These are phyloP conservation scores for Dasypolia templi DNA, from an alignment of 2,888 invertebrate genomes.

Conservation along the genomic window DNA sequence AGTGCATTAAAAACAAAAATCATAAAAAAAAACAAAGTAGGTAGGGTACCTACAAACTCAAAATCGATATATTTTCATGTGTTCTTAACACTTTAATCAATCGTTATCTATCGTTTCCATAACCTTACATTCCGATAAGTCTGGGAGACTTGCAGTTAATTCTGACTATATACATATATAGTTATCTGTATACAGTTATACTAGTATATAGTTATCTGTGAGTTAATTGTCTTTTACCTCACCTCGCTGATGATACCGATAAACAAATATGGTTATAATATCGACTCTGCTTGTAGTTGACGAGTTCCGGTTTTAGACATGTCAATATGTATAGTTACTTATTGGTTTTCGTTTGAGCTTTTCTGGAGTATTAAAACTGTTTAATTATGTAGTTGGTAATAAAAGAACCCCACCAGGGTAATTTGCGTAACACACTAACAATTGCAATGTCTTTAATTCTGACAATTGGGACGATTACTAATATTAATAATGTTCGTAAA, in stretches of 20 bases:
- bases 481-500: no score
- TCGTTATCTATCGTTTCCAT: slow-evolving; percentile 41
- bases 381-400: not conserved
- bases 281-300: slow-evolving; percentile 1
- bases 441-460: no score
- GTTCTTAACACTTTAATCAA: not conserved
- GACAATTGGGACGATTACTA: no score
- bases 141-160: slow-evolving; percentile 10
- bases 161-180: no score
- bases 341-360: not conserved
- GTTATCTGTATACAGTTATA: no score
- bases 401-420: not conserved
- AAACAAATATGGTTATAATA: slow-evolving; percentile 40
- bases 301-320: slow-evolving; percentile 35
- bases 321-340: slow-evolving; percentile 9
- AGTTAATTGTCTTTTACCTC: slow-evolving; percentile 52
- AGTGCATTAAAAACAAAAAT: no score
- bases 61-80: not conserved
- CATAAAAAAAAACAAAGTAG: no score
- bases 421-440: no score
- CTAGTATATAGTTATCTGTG: no score
- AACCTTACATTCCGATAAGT: slow-evolving; percentile 22
- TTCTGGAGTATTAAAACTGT: slow-evolving; percentile 1
- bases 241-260: slow-evolving; percentile 49
- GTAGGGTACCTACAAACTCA: no score